Evolutionary conservation across 2,113 vertebrate genomes (phyloP).

Genomic region (Anoura caudifer): DNA sequence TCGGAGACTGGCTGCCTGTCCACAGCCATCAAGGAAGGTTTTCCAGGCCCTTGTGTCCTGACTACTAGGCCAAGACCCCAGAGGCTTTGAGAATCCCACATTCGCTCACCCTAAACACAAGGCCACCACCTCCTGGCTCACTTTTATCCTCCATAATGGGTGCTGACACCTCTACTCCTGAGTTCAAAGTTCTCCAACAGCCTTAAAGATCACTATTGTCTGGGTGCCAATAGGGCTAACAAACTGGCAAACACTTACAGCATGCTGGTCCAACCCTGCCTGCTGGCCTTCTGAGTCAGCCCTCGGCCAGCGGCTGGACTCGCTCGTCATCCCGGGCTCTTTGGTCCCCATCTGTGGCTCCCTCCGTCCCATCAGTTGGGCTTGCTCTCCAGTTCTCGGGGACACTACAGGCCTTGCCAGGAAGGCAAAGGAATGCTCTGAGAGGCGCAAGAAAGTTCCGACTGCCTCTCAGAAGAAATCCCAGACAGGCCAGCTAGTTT

Average conservation of each 20-base stretch:
- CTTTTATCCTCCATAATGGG: background rate
- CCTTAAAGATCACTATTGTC: background rate
- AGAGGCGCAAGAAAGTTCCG: background rate
- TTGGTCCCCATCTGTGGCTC: background rate
- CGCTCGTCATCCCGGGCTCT: background rate
- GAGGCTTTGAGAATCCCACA: background rate
- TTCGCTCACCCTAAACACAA: background rate
- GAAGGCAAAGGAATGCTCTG: background rate
- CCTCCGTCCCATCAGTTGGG: background rate
- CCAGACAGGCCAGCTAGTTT: background rate
- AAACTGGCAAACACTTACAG: background rate
- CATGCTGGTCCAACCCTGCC: fast-evolving
- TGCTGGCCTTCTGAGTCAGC: background rate
- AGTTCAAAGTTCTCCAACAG: background rate
- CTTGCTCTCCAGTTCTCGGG: background rate
- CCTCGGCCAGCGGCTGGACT: background rate
- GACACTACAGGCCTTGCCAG: background rate
- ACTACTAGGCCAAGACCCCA: background rate
- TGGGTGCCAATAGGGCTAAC: background rate
- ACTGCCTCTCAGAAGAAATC: background rate
- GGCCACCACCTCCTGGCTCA: background rate
- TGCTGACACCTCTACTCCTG: background rate
- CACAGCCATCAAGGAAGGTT: background rate
- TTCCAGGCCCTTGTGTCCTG: background rate
- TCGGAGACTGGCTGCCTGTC: background rate